These are phyloP conservation scores for Pycnomerus fuliginosus DNA, from an alignment of 2,888 invertebrate genomes.

Conservation along the genomic window DNA sequence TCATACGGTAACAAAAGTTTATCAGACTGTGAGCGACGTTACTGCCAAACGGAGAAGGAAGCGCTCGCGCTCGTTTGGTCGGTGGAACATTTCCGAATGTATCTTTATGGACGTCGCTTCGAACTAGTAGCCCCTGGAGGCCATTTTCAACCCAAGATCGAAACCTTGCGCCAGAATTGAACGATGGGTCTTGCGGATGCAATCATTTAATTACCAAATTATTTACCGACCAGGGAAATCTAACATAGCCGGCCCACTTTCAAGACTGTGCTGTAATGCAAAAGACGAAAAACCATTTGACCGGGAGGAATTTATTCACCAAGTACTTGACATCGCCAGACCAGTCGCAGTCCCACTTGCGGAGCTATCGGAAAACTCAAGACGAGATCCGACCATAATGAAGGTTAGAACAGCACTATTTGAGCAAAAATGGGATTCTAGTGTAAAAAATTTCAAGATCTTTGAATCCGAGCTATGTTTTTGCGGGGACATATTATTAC, in stretches of 20 bases:
- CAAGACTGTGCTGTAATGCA: slow-evolving; percentile 14
- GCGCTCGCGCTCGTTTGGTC: slow-evolving; percentile 48
- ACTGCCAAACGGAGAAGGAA: slow-evolving; percentile 45
- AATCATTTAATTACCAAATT: slow-evolving; percentile 20
- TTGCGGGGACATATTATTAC: slow-evolving; percentile 26
- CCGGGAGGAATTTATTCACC: slow-evolving; percentile 5
- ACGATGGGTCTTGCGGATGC: slow-evolving; percentile 20
- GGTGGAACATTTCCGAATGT: slow-evolving; percentile 35
- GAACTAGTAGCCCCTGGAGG: slow-evolving; percentile 43
- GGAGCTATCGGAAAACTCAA: slow-evolving; percentile 15
- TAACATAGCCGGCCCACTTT: slow-evolving; percentile 25
- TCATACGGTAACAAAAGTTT: slow-evolving; percentile 34
- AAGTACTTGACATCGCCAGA: slow-evolving; percentile 16
- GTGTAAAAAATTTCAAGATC: slow-evolving; percentile 9
- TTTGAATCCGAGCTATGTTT: slow-evolving; percentile 40
- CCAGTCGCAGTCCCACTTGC: slow-evolving; percentile 19
- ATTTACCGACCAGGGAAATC: slow-evolving; percentile 24
- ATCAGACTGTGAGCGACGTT: slow-evolving; percentile 31
- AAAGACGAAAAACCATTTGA: background rate
- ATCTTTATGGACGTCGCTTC: slow-evolving; percentile 31
- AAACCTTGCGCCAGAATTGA: slow-evolving; percentile 30
- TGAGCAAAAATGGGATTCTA: slow-evolving; percentile 8
- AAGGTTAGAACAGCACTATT: slow-evolving; percentile 10
- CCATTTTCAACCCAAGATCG: slow-evolving; percentile 32
- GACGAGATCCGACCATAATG: slow-evolving; percentile 9